Evolutionary conservation across 2,888 invertebrate species (phyloP), one percentile per base, ranked within the genome.

Genomic region (Phaedon cochleariae): DNA sequence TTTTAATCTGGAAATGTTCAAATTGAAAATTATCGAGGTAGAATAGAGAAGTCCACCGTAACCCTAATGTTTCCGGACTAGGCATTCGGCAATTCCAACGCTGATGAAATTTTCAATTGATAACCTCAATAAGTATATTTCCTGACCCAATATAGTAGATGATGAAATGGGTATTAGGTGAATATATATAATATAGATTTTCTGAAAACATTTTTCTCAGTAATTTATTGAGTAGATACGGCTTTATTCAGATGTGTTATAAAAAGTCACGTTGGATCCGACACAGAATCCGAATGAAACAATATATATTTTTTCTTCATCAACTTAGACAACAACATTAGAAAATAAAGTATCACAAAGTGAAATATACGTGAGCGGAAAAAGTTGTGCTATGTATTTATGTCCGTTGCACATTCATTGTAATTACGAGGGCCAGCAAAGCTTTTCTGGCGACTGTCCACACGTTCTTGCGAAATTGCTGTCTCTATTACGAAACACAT

Each of bases 21-120:
- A 80, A 81, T 80, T 80, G 79, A 80, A 80, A 81, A 79, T 80
- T 80, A 78, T 79, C 79, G 79, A 80, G 79, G 79, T 80, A 78
- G 78, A 80, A 77, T 73, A 70, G 79, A 74, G 76, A 76, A 80
- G 77, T 77, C 76, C 75, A 80, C 78, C 78, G 79, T 79, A 80
- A 81, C 77, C 79, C 74, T 79, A 80, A 80, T 77, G 70, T 71
- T 75, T 72, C 67, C 69, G 70, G 73, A 75, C 74, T 73, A 74
- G 77, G 76, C 77, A 75, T 34, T 34, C 12, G 15, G 4, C 6
- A 41, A 15, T 41, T n/a, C 41, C 41, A 15, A 41, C 15, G 41
- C 41, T 34, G 34, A 7, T 34, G 10, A 12, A 34, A 34, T 34
- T 34, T 34, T 34, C 34, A 34, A 34, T 34, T 34, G 12, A 6